A percentile compares a stretch with the other conserved stretches of the same genome.
Evolutionary conservation across 2,797 vertebrate species (phyloP).

Genomic region (Lithobates sylvaticus): DNA sequence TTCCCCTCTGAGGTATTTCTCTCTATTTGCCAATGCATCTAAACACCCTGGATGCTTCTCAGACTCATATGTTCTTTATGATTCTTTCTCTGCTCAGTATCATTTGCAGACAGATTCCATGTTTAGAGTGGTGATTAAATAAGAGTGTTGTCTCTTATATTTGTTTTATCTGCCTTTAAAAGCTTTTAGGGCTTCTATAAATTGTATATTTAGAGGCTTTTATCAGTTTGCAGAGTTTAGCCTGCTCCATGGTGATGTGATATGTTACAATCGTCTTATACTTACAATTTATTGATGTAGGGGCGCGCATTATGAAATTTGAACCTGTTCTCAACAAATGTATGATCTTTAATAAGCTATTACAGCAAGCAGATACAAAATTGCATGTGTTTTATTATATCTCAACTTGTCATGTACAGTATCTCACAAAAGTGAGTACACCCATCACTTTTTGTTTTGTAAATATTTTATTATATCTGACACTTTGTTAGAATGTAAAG

Average conservation of each 20-base stretch:
- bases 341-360: conserved; percentile 22
- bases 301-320: not conserved
- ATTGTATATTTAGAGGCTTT: conserved; percentile 58
- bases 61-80: conserved; percentile 58
- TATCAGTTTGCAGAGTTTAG: conserved; percentile 22
- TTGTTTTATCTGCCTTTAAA: conserved; percentile 60
- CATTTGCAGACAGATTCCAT: conserved; percentile 56
- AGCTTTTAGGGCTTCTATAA: conserved; percentile 59
- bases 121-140: conserved; percentile 54
- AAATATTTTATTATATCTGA: too few relatives aligned
- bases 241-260: conserved; percentile 15
- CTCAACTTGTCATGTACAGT: not conserved
- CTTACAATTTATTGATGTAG: not conserved
- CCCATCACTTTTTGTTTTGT: too few relatives aligned
- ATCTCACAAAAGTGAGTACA: too few relatives aligned
- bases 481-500: too few relatives aligned
- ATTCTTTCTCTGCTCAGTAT: conserved; percentile 41
- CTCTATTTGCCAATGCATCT: conserved; percentile 50
- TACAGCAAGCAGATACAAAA: not conserved
- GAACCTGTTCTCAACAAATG: not conserved
- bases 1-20: conserved; percentile 42
- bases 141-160: conserved; percentile 51
- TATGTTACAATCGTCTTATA: conserved; percentile 12
- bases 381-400: not conserved
- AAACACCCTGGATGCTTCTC: conserved; percentile 47